These are phyloP conservation scores for Pemphigus obesinymphae DNA, from an alignment of 1,140 invertebrate species.

Conservation along the genomic window DNA sequence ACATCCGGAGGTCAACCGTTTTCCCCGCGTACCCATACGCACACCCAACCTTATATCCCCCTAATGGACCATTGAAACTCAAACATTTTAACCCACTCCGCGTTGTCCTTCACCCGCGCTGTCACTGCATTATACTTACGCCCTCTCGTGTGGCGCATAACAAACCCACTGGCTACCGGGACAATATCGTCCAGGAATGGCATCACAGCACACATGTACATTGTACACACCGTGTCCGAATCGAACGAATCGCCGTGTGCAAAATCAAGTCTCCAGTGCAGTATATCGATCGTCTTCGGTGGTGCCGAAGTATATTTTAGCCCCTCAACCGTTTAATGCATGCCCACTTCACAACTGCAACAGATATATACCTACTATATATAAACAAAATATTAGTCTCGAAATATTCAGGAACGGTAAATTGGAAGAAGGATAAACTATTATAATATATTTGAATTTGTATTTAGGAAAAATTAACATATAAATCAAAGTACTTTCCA, in stretches of 20 bases:
- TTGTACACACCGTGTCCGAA: neutral
- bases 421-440: too few relatives aligned
- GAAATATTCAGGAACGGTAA: too few relatives aligned
- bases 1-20: slow-evolving; percentile 40
- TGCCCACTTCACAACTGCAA: too few relatives aligned
- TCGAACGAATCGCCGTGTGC: neutral
- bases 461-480: too few relatives aligned
- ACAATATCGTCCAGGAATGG: neutral
- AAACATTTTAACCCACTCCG: neutral
- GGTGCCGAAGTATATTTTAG: too few relatives aligned
- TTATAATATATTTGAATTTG: too few relatives aligned
- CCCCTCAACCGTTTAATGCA: too few relatives aligned
- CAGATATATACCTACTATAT: too few relatives aligned
- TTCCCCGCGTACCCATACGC: neutral
- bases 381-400: too few relatives aligned
- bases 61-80: slow-evolving; percentile 34
- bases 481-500: too few relatives aligned
- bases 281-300: too few relatives aligned
- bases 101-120: neutral
- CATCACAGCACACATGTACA: neutral
- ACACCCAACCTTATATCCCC: neutral
- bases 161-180: neutral
- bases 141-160: neutral
- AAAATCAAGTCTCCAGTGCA: neutral
- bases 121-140: neutral